Percentiles rank a stretch among this genome's conserved stretches.
phyloP scores from a whole-genome alignment of 2,113 vertebrate genomes.

The Scomber colias region DNA sequence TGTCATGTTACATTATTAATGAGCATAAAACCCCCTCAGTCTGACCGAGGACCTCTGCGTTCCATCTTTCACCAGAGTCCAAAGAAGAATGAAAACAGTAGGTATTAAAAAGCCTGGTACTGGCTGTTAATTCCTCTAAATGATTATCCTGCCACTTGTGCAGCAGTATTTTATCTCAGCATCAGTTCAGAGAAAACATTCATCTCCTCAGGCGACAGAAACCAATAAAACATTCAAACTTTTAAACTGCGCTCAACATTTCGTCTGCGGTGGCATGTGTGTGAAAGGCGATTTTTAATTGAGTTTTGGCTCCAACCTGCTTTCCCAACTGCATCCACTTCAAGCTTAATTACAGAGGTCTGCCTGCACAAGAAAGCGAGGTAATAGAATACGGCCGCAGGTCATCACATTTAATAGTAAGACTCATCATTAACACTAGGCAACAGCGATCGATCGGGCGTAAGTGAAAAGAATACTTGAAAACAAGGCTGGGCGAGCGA shows the following conservation, averaged over 20 bases:
- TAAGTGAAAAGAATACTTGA: slow-evolving; percentile 77
- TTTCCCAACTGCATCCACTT: slow-evolving; percentile 44
- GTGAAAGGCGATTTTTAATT: slow-evolving; percentile 55
- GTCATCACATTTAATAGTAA: slow-evolving; percentile 79
- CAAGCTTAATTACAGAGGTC: slow-evolving; percentile 64
- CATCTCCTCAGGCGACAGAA: slow-evolving; percentile 46
- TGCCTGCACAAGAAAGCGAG: slow-evolving; percentile 44
- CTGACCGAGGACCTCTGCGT: slow-evolving; percentile 41
- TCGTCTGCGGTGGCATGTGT: not conserved
- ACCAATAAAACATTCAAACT: slow-evolving; percentile 60
- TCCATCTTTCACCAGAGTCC: slow-evolving; percentile 42
- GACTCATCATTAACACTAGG: slow-evolving; percentile 81
- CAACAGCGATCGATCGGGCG: slow-evolving; percentile 65
- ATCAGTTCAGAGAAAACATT: slow-evolving; percentile 64
- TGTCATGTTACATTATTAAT: slow-evolving; percentile 63
- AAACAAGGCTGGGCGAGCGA: slow-evolving; percentile 57
- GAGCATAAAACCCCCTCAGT: slow-evolving; percentile 52
- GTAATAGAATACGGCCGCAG: slow-evolving; percentile 65
- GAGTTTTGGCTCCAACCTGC: slow-evolving; percentile 40
- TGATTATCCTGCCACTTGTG: slow-evolving; percentile 65
- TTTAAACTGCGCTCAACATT: slow-evolving; percentile 40
- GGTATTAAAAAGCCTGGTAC: slow-evolving; percentile 49
- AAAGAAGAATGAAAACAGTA: slow-evolving; percentile 43
- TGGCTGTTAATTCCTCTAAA: slow-evolving; percentile 59
- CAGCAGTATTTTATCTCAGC: slow-evolving; percentile 63